Evolutionary conservation across 2,113 vertebrate species (phyloP), one percentile per base, ranked within the genome.

Genomic region (Macquaria australasica): DNA sequence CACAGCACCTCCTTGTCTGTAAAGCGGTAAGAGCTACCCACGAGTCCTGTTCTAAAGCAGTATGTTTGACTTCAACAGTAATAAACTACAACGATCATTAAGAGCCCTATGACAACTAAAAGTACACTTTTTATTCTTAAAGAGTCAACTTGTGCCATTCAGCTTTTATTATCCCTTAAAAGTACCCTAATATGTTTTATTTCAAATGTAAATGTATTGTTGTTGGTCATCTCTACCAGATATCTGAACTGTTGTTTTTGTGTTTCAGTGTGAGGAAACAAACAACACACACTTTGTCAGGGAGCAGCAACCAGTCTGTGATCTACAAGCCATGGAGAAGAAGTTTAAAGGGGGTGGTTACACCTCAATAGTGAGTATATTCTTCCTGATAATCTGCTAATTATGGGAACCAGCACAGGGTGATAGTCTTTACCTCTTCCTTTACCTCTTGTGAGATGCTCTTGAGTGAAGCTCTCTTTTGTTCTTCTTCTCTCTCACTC

Each of bases 331-430:
- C 0, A 87, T 98, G 71, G 90, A 92, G 72, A 92, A 84, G 82
- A 96, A 95, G 83, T 93, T 97, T 12, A 94, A 96, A 87, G 91
- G 87, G 0, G 95, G 95, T 3, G 53, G 89, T 67, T 97, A 98
- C 87, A 93, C 88, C 3, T 96, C 97, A 0, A 82, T 98, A 92
- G 97, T 98, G 85, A 97, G 96, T 89, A 43, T 70, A 21, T 63
- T 34, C 0, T 21, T 48, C 2, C 20, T 70, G 45, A 23, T 51
- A 14, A 37, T 63, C 37, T 7, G 9, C 21, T n/a, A 10, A n/a
- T 73, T 55, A 6, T 31, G 3, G 7, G 2, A 43, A 28, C 25
- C 23, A 48, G 50, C 50, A 21, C 18, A 58, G 4, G 3, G 31
- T 21, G 18, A 64, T 39, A 10, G 8, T 21, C 8, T 45, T 31